Base-by-base conservation (phyloP, 2,113 vertebrate species). In the Engraulis encrasicolus region DNA sequence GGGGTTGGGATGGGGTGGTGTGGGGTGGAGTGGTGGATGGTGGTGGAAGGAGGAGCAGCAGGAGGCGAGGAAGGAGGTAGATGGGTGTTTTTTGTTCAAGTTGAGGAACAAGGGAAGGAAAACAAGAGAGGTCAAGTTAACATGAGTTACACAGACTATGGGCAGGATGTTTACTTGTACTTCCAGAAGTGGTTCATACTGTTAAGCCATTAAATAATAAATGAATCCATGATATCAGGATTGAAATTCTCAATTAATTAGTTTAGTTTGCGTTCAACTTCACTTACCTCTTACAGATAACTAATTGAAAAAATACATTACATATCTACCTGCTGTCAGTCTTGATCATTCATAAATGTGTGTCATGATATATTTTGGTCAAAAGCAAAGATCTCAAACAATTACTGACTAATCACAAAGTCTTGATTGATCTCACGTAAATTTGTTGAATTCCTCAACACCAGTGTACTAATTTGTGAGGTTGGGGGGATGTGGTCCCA, bases 21-120 rank as follows among this genome's bases (percentile, higher is more conserved):
- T n/a, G n/a, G n/a, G n/a, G n/a, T n/a, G n/a, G n/a, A 17, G 66
- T 11, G 66, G 66, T 15, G 34, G 17, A 74, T 4, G 27, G 17
- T 23, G 66, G 78, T 11, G n/a, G 23, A 6, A 14, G 31, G 31
- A 31, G 66, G 66, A 14, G 66, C 27, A 74, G 66, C 66, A 45
- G 78, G n/a, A n/a, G n/a, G n/a, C n/a, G n/a, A n/a, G n/a, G 80
- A 81, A 82, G 50, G 49, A 23, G 91, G 52, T 80, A 86, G 85
- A n/a, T n/a, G n/a, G n/a, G n/a, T n/a, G 85, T 90, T 88, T 74
- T 74, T 74, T 31, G 34, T 74, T 74, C 27, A 14, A n/a, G 40
- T 3, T 45, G 40, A 5, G 40, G 66, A 27, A 74, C 27, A 74
- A 74, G 31, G 66, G 66, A 74, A 74, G 66, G 11, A 74, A 74